Evolutionary conservation across 2,797 vertebrate species (phyloP), one percentile per base, ranked within the genome.

Genomic region (Lithobates sylvaticus): DNA sequence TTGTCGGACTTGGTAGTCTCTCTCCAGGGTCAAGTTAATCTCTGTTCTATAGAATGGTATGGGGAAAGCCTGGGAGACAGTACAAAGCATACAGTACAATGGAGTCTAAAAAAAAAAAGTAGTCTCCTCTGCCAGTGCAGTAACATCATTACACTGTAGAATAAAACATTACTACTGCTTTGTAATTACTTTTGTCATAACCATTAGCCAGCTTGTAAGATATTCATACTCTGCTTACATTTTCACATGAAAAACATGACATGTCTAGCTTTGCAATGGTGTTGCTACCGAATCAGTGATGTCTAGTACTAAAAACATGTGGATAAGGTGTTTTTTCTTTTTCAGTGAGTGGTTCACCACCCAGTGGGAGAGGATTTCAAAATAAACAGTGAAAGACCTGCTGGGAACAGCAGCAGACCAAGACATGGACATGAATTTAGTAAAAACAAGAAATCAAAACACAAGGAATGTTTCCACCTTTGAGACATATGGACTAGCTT

Each of bases 351-450:
- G 65, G n/a, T 29, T 67, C 65, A 67, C 65, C 65, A 67, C 65
- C 65, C 65, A 67, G 65, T 67, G 65, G 65, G 65, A 67, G 27
- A 67, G 3, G 12, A 27, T 67, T 27, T 67, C 16, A 67, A 29
- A 67, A 67, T 67, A 67, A 67, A 67, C 26, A 67, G 26, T 0
- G 2, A 29, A 67, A 67, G 10, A 15, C 65, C 27, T 67, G 65
- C 65, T 67, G 65, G 65, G 65, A 67, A 67, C 65, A 65, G 61
- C 61, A 65, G 61, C 61, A 67, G 54, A 61, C 6, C 54, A 61
- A 61, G 54, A 5, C 54, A 61, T 61, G 54, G 54, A 61, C 54
- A 61, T 61, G 54, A 61, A n/a, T 61, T 23, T 61, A 6, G 54
- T 7, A 61, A 61, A 61, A 32, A 69, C 26, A 69, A 69, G 32